Conservation (phyloP, 2,113 vertebrate species). For the Malurus melanocephalus region DNA sequence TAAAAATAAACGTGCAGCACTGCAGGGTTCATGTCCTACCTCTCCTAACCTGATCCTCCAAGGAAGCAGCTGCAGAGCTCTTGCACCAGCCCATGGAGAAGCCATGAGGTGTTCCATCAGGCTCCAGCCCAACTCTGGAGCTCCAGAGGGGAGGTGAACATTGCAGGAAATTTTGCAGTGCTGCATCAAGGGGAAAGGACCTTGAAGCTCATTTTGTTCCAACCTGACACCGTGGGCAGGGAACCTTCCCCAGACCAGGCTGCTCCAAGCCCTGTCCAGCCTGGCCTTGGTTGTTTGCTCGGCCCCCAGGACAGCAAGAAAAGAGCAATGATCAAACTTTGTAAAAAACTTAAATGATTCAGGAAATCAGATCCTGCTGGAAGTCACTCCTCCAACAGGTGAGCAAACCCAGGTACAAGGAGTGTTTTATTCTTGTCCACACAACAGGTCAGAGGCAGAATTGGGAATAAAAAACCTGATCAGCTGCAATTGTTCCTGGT, state of each 20-base stretch:
- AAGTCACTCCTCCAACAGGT: neutral
- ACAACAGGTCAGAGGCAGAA: neutral
- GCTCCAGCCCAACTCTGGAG: neutral
- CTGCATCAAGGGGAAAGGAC: neutral
- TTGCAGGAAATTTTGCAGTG: neutral
- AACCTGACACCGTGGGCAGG: neutral
- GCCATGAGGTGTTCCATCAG: neutral
- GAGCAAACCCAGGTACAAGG: neutral
- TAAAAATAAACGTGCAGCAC: neutral
- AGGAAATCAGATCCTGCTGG: neutral
- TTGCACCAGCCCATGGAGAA: neutral
- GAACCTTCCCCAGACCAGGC: neutral
- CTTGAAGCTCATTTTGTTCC: neutral
- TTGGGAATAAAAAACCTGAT: neutral
- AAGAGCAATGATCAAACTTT: neutral
- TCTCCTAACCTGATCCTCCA: neutral
- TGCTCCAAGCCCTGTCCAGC: neutral
- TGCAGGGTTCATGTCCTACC: neutral
- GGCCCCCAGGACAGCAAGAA: neutral
- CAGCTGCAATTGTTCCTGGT: neutral
- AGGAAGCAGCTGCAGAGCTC: neutral
- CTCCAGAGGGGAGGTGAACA: neutral
- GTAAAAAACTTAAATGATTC: neutral
- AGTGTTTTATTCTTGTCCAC: neutral
- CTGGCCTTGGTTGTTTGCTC: neutral